Evolutionary conservation across 2,113 vertebrate genomes (phyloP), one percentile per base, ranked within the genome.

Genomic region (Arvicanthis niloticus): DNA sequence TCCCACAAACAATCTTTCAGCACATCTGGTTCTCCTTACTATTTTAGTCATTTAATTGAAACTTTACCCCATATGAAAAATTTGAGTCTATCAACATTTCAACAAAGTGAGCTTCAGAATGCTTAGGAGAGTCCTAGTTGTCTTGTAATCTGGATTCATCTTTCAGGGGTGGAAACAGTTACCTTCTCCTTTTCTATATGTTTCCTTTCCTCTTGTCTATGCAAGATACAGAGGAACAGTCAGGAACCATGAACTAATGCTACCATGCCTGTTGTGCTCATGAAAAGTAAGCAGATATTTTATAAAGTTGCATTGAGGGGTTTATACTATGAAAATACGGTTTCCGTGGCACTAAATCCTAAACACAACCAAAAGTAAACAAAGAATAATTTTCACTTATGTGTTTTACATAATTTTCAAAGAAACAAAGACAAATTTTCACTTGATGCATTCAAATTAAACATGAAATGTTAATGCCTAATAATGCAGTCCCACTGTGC

Each of bases 301-400:
- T 88, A 89, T 67, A 26, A 48, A 62, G 51, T 45, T 91, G 37
- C 73, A 42, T 78, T n/a, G 77, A 72, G 91, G 40, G 19, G 9
- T 72, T 96, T 94, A 51, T 42, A 96, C 90, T 91, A 51, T 65
- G 84, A 91, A 26, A 95, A 60, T 53, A 42, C 37, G 1, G 56
- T 86, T 68, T 58, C 78, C 67, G 8, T 68, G 26, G 80, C 21
- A n/a, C 9, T 60, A 68, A 89, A 81, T 81, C 26, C 53, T 40
- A 31, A 88, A 80, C 21, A 34, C 73, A 80, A 92, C n/a, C 5
- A 51, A 78, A 94, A 80, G 19, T 42, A 89, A 53, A 53, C 24
- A 94, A 34, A 77, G 51, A 19, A 58, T 73, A 75, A 42, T 75
- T 75, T 75, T 75, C n/a, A 73, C 19, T 40, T 75, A 40, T 37